Conservation (phyloP, 23 tunicate genomes). For the Styela plicata region DNA sequence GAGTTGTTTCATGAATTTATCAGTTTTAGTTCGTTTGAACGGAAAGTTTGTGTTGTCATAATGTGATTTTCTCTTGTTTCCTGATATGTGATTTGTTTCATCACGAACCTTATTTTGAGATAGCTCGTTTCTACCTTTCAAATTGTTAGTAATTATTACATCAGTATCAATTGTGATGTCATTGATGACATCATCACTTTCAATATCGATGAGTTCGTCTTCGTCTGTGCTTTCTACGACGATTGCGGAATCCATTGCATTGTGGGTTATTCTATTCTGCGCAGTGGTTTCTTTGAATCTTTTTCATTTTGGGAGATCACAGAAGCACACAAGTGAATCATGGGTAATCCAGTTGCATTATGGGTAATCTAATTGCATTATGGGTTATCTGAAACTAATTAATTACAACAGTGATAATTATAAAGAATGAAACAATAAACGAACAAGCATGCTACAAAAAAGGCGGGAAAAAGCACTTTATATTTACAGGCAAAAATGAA, state of each 20-base stretch:
- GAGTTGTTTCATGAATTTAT: neutral
- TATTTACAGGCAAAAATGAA: no score
- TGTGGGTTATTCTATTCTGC: neutral
- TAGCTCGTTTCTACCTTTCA: neutral
- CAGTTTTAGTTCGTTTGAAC: neutral
- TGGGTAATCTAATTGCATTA: neutral
- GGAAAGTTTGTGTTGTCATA: constrained; percentile 1
- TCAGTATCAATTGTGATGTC: neutral
- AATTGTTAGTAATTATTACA: neutral
- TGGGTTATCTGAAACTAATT: neutral
- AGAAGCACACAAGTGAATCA: no score
- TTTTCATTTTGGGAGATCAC: no score
- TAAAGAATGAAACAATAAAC: neutral
- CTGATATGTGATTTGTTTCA: neutral
- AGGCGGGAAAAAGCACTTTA: neutral
- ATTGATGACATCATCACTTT: constrained; percentile 2
- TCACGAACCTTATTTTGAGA: no score
- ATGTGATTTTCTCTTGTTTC: neutral
- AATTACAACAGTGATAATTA: neutral
- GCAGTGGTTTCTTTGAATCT: no score
- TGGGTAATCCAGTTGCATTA: neutral
- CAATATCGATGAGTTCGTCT: constrained; percentile 19
- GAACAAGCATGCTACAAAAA: neutral
- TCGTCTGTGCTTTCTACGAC: constrained; percentile 14
- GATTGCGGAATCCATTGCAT: constrained; percentile 11